These are phyloP conservation scores for Myotis pilosus DNA, from an alignment of 2,797 vertebrate species.

Conservation along the genomic window DNA sequence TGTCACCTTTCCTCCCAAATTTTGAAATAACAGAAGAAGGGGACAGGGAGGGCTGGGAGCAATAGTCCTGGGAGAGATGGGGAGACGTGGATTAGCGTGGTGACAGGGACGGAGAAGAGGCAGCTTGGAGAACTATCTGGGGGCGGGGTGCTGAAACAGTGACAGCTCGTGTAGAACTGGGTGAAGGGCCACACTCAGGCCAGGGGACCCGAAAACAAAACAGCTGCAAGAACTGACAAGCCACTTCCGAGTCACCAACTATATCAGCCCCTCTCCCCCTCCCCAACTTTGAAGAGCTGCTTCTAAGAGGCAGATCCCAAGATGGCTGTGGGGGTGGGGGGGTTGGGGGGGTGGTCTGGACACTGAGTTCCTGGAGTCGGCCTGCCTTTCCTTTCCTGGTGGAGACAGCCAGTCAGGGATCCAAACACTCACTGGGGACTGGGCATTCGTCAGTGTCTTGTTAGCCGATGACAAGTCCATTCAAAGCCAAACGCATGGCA, in stretches of 20 bases:
- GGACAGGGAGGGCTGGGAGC: background rate
- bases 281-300: background rate
- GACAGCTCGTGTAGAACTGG: background rate
- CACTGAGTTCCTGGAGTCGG: conserved; percentile 11
- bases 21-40: background rate
- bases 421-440: conserved; percentile 46
- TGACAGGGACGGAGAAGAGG: background rate
- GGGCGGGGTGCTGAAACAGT: background rate
- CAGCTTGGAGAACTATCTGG: background rate
- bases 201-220: background rate
- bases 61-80: background rate
- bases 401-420: conserved; percentile 20
- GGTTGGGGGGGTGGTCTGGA: too few relatives aligned
- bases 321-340: background rate
- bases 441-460: background rate
- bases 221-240: background rate
- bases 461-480: conserved; percentile 55
- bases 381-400: conserved; percentile 3
- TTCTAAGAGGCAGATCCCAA: background rate
- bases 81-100: background rate
- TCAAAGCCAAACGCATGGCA: conserved; percentile 58
- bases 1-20: background rate
- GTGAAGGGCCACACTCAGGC: background rate
- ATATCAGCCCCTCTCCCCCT: too few relatives aligned
- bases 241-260: background rate